Evolutionary conservation across 2,888 invertebrate species (phyloP).

Genomic region (Criorhina ranunculi): DNA sequence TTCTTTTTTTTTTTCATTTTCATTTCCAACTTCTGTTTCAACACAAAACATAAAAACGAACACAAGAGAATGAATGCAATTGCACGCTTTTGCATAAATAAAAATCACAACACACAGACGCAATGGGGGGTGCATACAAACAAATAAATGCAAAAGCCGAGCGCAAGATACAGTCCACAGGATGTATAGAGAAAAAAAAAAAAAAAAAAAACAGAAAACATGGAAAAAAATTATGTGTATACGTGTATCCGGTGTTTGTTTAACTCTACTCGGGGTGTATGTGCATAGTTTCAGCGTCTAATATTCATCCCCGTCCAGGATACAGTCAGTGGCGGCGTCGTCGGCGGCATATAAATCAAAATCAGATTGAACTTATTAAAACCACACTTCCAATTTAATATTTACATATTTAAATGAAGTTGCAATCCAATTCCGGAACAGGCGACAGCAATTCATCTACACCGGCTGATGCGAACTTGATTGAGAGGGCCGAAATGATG

Average conservation of each 20-base stretch:
- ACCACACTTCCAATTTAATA: conserved; percentile 71
- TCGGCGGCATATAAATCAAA: conserved; percentile 67
- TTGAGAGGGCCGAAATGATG: conserved; percentile 14
- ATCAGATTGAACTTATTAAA: conserved; percentile 71
- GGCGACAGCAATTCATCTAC: conserved; percentile 34
- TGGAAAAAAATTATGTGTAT: conserved; percentile 13
- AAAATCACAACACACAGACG: conserved; percentile 57
- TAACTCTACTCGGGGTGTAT: conserved; percentile 8
- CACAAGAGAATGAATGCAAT: conserved; percentile 65
- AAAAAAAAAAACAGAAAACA: conserved; percentile 30
- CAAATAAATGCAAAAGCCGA: conserved; percentile 30
- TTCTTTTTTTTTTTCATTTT: conserved; percentile 33
- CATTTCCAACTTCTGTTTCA: conserved; percentile 27
- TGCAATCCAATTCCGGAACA: conserved; percentile 64
- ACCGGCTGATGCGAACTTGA: conserved; percentile 45
- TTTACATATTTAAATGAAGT: conserved; percentile 75
- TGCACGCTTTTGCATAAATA: conserved; percentile 75
- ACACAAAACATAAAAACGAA: conserved; percentile 65
- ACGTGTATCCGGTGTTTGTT: conserved; percentile 55
- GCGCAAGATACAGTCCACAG: conserved; percentile 30
- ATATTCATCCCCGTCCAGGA: conserved; percentile 30
- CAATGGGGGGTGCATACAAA: conserved; percentile 27
- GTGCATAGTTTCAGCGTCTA: conserved; percentile 21
- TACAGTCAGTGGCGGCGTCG: conserved; percentile 26
- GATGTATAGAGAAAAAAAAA: not conserved